Base-by-base conservation (phyloP, 2,113 vertebrate genomes). In the Gasterosteus nipponicus region DNA sequence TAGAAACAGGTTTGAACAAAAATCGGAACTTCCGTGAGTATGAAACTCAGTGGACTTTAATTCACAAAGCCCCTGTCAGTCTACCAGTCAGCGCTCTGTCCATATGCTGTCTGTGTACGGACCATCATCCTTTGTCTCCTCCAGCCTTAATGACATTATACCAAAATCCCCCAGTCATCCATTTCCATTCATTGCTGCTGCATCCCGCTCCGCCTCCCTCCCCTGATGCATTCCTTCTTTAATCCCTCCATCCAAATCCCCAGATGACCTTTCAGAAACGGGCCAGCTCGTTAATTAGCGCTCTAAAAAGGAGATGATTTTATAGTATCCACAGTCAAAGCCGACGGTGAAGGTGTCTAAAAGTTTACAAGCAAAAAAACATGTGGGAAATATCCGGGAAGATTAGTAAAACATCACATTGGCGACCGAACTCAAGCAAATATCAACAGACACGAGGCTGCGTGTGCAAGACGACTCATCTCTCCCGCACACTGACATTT, bases 221-320 rank as follows among this genome's bases (percentile, higher is more conserved):
- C 86, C 59, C 82, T 69, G 69, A 85, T 83, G 89, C 90, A 93
- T 93, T 92, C 91, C 89, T 90, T 51, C 33, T 81, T 78, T 92
- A 91, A 93, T 92, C 92, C 91, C 70, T 70, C 54, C 80, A 72
- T 83, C 81, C 84, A 87, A 90, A 92, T 89, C 91, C 90, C 81
- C 85, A 72, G 63, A 91, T 90, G 86, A 88, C 88, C 91, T 93
- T 91, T 87, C 67, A 74, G 82, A 69, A 76, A 87, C 75, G 81
- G 81, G 65, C 77, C 74, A 2, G 67, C 71, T 79, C 59, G 85
- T 76, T 90, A 87, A 89, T 87, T 93, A 87, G 66, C 44, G 65
- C 38, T 79, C 70, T 86, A 81, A 82, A 53, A 71, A 61, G 60
- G 15, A 61, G 68, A 64, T 64, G 79, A 86, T 80, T 80, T 87